Evolutionary conservation across 2,797 vertebrate species (phyloP), one percentile per base, ranked within the genome.

Genomic region (Muraenolepis orangiensis): DNA sequence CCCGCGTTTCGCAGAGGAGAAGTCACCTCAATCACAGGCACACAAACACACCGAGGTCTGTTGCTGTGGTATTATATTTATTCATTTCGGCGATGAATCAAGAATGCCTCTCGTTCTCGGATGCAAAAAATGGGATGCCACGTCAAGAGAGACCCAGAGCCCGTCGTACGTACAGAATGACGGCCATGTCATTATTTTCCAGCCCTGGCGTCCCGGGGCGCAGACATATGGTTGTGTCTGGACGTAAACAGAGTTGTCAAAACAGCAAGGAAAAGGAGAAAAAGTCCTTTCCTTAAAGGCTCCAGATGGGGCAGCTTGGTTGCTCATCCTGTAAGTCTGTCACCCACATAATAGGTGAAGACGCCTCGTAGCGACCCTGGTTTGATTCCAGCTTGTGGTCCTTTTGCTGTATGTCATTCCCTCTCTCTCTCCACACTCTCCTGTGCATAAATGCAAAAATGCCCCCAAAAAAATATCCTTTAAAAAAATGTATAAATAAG

Each of bases 1-100:
- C 73, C 76, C 78, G 30, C 26, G 29, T 0, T 6, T 74, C 81
- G 82, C 11, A 42, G 16, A 40, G 32, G 36, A n/a, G n/a, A 11
- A 67, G 38, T 42, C 66, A 73, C 26, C 16, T 30, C 64, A 29
- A 3, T 29, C 64, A 66, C 26, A 23, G 28, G 23, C 26, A 66
- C 10, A 29, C 23, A 29, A 16, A 11, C 11, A n/a, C n/a, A 16
- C n/a, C 11, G 42, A 34, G 32, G 3, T 7, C 7, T 34, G 32
- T 7, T 34, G 7, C 7, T 3, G 3, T 34, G 32, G 6, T 23
- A 18, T 3, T 20, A n/a, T 57, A 6, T 51, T 51, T 42, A n/a
- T 57, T 23, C 10, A 6, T 57, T 7, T 10, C 51, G 1, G 51
- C 51, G 2, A 23, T 57, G 51, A 57, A 57, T 57, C 51, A 57